phyloP scores from a whole-genome alignment of 2,113 vertebrate species.

The Lanius ludovicianus region DNA sequence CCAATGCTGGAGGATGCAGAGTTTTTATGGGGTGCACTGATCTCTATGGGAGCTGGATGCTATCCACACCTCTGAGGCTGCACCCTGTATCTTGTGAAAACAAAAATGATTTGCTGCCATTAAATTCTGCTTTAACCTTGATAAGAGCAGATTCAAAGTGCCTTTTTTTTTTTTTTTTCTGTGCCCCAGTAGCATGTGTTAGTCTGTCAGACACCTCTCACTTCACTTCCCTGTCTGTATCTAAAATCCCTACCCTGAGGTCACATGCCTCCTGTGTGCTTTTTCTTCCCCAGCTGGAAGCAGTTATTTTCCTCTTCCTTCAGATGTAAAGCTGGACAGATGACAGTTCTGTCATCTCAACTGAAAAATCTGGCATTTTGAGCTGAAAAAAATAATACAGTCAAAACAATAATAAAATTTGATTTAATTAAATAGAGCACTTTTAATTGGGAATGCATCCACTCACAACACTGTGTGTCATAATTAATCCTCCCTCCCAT shows the following conservation, averaged over 20 bases:
- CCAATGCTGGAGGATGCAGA: background rate
- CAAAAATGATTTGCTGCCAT: background rate
- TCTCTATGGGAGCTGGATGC: background rate
- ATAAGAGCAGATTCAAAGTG: background rate
- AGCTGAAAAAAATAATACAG: background rate
- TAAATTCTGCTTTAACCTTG: background rate
- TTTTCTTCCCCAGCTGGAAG: background rate
- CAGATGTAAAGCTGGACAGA: background rate
- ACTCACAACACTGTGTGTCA: background rate
- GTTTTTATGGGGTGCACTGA: background rate
- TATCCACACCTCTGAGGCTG: background rate
- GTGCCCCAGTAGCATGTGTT: background rate
- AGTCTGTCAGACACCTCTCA: background rate
- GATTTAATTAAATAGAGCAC: background rate
- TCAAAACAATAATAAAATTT: background rate
- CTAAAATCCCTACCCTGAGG: background rate
- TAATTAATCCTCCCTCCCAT: background rate
- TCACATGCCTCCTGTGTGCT: background rate
- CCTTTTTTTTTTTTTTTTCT: background rate
- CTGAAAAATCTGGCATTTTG: background rate
- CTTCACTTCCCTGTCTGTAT: background rate
- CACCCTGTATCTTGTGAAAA: background rate
- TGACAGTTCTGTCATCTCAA: background rate
- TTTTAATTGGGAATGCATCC: background rate
- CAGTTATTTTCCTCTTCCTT: background rate